Evolutionary conservation across 2,888 invertebrate species (phyloP), one percentile per base, ranked within the genome.

Genomic region (Escarpia spicata): DNA sequence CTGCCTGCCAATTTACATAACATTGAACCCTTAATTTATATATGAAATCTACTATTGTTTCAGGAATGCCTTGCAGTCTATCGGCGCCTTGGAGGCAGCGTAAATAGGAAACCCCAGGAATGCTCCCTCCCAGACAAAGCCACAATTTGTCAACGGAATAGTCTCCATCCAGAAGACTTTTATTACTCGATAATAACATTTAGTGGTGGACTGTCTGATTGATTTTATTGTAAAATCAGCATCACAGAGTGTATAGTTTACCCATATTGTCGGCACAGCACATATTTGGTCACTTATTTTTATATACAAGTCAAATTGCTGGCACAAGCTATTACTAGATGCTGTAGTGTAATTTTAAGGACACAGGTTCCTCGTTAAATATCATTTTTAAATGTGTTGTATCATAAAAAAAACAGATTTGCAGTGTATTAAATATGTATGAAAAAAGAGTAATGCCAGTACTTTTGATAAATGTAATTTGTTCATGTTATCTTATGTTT

Each of bases 11-110:
- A 52, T 12, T 52, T 52, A 52, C 52, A 52, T 52, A 52, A 26
- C 75, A 15, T 75, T 6, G n/a, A 26, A 26, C 26, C 26, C 6
- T 75, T 75, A 26, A 26, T 75, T 75, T 26, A 75, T 15, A 26
- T 2, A 26, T 75, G 75, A 15, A 4, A 26, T 6, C 6, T 75
- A 3, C 26, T 75, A 26, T 75, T 75, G 26, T 75, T 75, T 75
- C 75, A 75, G 75, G n/a, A 75, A 26, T 75, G 75, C 75, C 75
- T 75, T 75, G 75, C 75, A 75, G n/a, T 75, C 75, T 26, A 75
- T 75, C n/a, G 75, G 75, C 19, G 75, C 75, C 75, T 26, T 75
- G 75, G 75, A 75, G n/a, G 26, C 75, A 75, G 75, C 75, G 26
- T 75, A 75, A 26, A 75, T 9, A 15, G 2, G 52, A 15, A 52